phyloP scores from a whole-genome alignment of 2,113 vertebrate genomes.

The Pristiophorus japonicus region DNA sequence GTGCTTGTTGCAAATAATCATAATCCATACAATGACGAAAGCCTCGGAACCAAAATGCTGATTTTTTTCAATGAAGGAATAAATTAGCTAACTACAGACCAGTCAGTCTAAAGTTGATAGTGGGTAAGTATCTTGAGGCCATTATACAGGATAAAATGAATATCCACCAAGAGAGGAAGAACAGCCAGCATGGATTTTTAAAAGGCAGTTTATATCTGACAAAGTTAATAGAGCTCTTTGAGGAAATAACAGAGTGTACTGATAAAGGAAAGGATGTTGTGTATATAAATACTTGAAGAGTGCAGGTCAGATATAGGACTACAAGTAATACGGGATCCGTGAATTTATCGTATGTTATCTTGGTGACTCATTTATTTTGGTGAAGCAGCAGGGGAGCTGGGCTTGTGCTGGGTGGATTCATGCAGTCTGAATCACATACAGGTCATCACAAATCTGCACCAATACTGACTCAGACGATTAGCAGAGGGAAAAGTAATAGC shows the following conservation, averaged over 20 bases:
- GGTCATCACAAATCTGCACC: not conserved
- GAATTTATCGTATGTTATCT: not conserved
- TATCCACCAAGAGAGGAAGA: not conserved
- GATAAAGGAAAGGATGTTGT: not conserved
- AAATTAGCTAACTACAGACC: not conserved
- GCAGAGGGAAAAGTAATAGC: not conserved
- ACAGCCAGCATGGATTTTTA: not conserved
- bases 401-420: not conserved
- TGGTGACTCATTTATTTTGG: not conserved
- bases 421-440: not conserved
- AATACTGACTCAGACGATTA: not conserved
- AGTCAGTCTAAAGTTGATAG: not conserved
- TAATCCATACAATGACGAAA: not conserved
- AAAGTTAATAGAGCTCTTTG: not conserved
- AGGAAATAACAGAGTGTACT: constrained; percentile 7
- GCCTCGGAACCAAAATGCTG: not conserved
- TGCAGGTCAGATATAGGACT: not conserved
- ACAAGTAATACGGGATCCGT: not conserved
- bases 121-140: not conserved
- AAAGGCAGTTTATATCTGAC: not conserved
- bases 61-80: not conserved
- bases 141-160: not conserved
- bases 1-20: not conserved
- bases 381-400: not conserved
- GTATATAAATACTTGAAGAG: not conserved